phyloP scores from a whole-genome alignment of 2,888 invertebrate species.

The Galerucella nymphaeae region DNA sequence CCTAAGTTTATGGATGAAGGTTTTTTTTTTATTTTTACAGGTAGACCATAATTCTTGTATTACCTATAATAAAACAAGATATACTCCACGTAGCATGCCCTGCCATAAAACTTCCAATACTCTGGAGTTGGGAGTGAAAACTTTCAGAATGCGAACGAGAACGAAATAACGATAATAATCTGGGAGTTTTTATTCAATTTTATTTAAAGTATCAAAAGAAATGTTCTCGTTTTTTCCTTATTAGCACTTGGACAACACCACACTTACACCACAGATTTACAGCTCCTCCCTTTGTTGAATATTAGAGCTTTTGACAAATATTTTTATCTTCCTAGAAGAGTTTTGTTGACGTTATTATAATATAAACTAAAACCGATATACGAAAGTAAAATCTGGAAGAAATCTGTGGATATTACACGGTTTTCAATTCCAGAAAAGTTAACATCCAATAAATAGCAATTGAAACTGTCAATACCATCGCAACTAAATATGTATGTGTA shows the following conservation, averaged over 20 bases:
- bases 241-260: no score
- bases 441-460: constrained; percentile 33
- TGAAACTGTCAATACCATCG: constrained; percentile 35
- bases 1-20: constrained; percentile 23
- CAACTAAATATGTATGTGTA: constrained; percentile 2
- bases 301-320: no score
- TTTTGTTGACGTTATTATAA: not conserved
- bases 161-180: constrained; percentile 11
- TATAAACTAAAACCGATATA: not conserved
- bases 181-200: not conserved
- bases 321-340: no score
- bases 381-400: not conserved
- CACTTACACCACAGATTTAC: no score
- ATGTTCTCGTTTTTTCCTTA: no score
- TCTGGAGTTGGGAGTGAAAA: constrained; percentile 32
- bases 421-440: constrained; percentile 8
- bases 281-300: no score
- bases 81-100: constrained; percentile 29
- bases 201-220: not conserved
- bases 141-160: constrained; percentile 14
- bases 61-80: constrained; percentile 52
- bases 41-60: constrained; percentile 51
- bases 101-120: constrained; percentile 43
- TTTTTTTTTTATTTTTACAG: constrained; percentile 46
- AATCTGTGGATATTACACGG: not conserved